phyloP scores from a whole-genome alignment of 2,797 vertebrate species.

The Gymnoscopelus braueri region DNA sequence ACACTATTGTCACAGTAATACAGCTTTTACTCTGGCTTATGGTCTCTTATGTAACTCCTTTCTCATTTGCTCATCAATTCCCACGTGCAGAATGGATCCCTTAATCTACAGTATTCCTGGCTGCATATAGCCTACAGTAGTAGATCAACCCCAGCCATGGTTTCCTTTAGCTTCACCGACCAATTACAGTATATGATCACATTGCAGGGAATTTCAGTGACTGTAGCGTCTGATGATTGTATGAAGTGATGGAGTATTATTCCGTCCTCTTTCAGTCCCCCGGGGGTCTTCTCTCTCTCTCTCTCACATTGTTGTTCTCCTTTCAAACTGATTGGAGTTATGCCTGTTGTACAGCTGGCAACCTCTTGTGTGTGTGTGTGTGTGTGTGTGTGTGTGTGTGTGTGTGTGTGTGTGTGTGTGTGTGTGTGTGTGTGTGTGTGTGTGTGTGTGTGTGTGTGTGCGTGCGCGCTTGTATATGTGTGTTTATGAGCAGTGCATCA shows the following conservation, averaged over 20 bases:
- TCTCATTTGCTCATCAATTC: slow-evolving; percentile 23
- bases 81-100: background rate
- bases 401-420: background rate
- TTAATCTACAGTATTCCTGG: background rate
- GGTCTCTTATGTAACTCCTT: slow-evolving; percentile 27
- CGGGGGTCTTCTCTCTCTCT: too few species aligned
- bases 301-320: slow-evolving; percentile 21
- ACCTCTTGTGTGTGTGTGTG: slow-evolving; percentile 28
- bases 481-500: slow-evolving; percentile 41
- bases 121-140: too few species aligned
- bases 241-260: slow-evolving; percentile 10
- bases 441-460: slow-evolving; percentile 3
- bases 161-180: background rate
- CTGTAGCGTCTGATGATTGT: slow-evolving; percentile 6
- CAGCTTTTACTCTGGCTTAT: slow-evolving; percentile 51
- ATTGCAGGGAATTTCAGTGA: background rate
- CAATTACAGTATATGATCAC: slow-evolving; percentile 3
- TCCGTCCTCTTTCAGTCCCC: slow-evolving; percentile 26
- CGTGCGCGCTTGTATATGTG: background rate
- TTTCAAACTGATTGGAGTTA: slow-evolving; percentile 39
- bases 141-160: background rate
- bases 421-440: background rate
- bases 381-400: background rate
- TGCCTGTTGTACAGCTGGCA: slow-evolving; percentile 55
- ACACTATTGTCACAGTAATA: slow-evolving; percentile 11